Evolutionary conservation across 2,113 vertebrate genomes (phyloP), one percentile per base, ranked within the genome.

Genomic region (Salvelinus alpinus): DNA sequence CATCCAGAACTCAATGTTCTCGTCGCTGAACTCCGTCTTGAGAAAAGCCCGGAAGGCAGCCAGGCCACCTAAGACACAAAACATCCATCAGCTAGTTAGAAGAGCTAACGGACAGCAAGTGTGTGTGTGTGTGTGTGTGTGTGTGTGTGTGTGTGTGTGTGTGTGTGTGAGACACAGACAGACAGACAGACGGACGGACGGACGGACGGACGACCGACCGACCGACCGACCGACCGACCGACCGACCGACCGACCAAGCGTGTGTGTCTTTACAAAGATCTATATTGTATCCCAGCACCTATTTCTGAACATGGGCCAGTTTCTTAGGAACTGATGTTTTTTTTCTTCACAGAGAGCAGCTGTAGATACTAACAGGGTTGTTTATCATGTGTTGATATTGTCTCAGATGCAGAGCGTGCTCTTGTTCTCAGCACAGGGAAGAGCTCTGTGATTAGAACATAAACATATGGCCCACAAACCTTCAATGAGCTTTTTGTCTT

Each of bases 1-100:
- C 90, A 98, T 90, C 97, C 97, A 99, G 91, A 99, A 99, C 84
- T 99, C 97, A 0, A 99, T 95, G 81, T 99, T 99, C 88, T 99
- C 97, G 70, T 99, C 95, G 0, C 97, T 98, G 88, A 98, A 99
- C 87, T 99, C 97, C 0, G 95, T 95, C 89, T 96, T 96, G 64
- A 99, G 93, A 78, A 99, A 99, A 0, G 94, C 92, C 12, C 94
- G 92, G 89, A 99, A 99, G 8, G 95, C 95, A 0, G 93, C 92
- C 83, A 97, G 89, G 5, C 97, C 98, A 81, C 92, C 97, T 99
- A 89, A 38, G 84, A 64, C 73, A 80, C 25, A 27, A 44, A 74
- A 80, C 7, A 77, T 12, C 1, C 76, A 86, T 71, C 31, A 73
- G n/a, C 29, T 0, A 2, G 7, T 67, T 12, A 71, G 25, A 54